These are phyloP conservation scores for Drosophila ochracea DNA, from an alignment of 2,888 invertebrate genomes.

Conservation along the genomic window DNA sequence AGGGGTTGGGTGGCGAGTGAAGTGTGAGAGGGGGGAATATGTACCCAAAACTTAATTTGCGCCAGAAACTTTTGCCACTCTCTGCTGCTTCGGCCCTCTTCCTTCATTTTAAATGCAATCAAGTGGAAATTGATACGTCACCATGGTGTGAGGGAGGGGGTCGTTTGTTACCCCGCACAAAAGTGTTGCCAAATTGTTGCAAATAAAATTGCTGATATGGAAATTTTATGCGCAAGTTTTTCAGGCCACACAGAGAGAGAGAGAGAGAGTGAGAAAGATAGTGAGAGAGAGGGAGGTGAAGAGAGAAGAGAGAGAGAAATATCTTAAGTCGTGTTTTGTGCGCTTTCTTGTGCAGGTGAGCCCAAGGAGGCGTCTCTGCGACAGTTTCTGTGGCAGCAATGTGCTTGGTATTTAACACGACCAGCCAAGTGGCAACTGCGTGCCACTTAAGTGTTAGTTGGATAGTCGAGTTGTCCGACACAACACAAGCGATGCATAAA, in stretches of 20 bases:
- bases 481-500: slow-evolving; percentile 50
- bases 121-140: slow-evolving; percentile 80
- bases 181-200: slow-evolving; percentile 80
- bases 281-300: neutral
- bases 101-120: slow-evolving; percentile 71
- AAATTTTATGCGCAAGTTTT: slow-evolving; percentile 72
- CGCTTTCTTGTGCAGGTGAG: slow-evolving; percentile 7
- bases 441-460: slow-evolving; percentile 37
- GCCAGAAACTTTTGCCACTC: slow-evolving; percentile 63
- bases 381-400: slow-evolving; percentile 36
- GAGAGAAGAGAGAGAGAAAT: neutral
- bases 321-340: slow-evolving; percentile 13
- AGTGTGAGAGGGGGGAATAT: neutral
- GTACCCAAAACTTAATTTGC: slow-evolving; percentile 73
- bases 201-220: slow-evolving; percentile 80
- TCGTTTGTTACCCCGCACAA: slow-evolving; percentile 25
- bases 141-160: slow-evolving; percentile 12
- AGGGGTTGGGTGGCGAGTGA: neutral
- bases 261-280: neutral
- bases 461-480: slow-evolving; percentile 34
- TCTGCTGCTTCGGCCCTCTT: slow-evolving; percentile 12
- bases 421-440: slow-evolving; percentile 45
- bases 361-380: slow-evolving; percentile 5
- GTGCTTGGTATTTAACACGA: slow-evolving; percentile 59
- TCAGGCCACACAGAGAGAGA: slow-evolving; percentile 26